Conservation (phyloP, 1,140 invertebrate species). For the Zaprionus camerounensis region DNA sequence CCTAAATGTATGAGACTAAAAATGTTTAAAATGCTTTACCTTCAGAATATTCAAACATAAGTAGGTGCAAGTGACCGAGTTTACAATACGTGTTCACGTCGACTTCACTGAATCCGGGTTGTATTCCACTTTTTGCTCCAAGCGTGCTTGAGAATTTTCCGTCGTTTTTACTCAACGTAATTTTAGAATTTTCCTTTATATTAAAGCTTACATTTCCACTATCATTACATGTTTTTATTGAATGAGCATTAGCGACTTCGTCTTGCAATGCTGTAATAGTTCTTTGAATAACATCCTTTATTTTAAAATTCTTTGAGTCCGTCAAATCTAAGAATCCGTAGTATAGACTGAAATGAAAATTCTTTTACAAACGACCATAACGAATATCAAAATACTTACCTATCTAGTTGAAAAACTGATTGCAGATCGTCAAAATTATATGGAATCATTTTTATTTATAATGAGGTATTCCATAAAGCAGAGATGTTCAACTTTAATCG, state of each 20-base stretch:
- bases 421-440: conserved; percentile 90
- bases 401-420: conserved; percentile 89
- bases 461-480: not conserved
- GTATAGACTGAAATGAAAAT: conserved; percentile 55
- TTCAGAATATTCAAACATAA: conserved; percentile 96
- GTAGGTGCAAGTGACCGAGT: conserved; percentile 96
- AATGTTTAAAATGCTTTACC: conserved; percentile 86
- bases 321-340: conserved; percentile 64
- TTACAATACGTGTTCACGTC: conserved; percentile 96
- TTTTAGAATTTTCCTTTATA: conserved; percentile 42
- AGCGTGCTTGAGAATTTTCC: conserved; percentile 24
- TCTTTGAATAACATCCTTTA: conserved; percentile 54
- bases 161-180: conserved; percentile 18
- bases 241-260: conserved; percentile 45
- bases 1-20: not conserved
- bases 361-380: not conserved
- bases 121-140: not conserved
- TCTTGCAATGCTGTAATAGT: conserved; percentile 55
- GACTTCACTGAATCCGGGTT: conserved; percentile 85
- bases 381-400: conserved; percentile 85
- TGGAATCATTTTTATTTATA: conserved; percentile 69
- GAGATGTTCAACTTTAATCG: not conserved
- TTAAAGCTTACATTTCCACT: not conserved
- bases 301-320: conserved; percentile 52
- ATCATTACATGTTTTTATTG: conserved; percentile 9